A percentile compares a stretch with the other conserved stretches of the same genome.
These are phyloP conservation scores for Lethocerus indicus DNA, from an alignment of 1,140 invertebrate species.

Conservation along the genomic window DNA sequence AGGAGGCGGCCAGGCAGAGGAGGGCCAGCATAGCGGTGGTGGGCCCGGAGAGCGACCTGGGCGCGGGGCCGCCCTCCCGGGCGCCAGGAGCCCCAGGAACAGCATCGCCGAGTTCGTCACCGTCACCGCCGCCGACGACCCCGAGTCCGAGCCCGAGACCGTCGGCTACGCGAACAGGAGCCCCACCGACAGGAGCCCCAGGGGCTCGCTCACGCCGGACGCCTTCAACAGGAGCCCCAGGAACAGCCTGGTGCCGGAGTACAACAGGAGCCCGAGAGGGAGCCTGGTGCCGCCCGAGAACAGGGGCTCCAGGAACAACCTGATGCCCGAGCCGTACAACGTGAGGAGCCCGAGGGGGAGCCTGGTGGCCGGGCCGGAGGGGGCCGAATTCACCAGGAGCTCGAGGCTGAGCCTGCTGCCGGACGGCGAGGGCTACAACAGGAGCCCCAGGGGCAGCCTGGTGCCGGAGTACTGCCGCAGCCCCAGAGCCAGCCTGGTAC, in stretches of 20 bases:
- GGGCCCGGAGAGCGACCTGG: conserved; percentile 16
- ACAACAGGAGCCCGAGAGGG: conserved; percentile 34
- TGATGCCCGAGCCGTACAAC: conserved; percentile 18
- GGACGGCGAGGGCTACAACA: conserved; percentile 21
- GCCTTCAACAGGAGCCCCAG: conserved; percentile 28
- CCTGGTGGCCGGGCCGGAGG: conserved; percentile 20
- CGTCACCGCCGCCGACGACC: conserved; percentile 15
- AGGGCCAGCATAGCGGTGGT: conserved; percentile 24
- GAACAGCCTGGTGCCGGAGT: conserved; percentile 26
- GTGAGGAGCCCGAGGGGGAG: conserved; percentile 32
- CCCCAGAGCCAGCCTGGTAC: conserved; percentile 28
- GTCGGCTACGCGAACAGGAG: conserved; percentile 9
- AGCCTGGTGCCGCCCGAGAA: conserved; percentile 37
- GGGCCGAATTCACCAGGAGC: conserved; percentile 37
- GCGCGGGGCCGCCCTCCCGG: conserved; percentile 22
- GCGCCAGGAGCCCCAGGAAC: conserved; percentile 20
- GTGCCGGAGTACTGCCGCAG: conserved; percentile 17
- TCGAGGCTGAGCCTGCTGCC: conserved; percentile 36
- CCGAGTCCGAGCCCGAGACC: conserved; percentile 11
- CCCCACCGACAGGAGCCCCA: conserved; percentile 10
- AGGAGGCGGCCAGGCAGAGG: conserved; percentile 22
- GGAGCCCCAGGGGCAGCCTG: conserved; percentile 19
- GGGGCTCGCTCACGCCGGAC: conserved; percentile 32
- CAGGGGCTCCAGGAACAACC: conserved; percentile 24
- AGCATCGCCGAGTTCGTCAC: conserved; percentile 14